A percentile compares a stretch with the other conserved stretches of the same genome.
phyloP scores from a whole-genome alignment of 2,888 invertebrate genomes.

The Endotricha flammealis region DNA sequence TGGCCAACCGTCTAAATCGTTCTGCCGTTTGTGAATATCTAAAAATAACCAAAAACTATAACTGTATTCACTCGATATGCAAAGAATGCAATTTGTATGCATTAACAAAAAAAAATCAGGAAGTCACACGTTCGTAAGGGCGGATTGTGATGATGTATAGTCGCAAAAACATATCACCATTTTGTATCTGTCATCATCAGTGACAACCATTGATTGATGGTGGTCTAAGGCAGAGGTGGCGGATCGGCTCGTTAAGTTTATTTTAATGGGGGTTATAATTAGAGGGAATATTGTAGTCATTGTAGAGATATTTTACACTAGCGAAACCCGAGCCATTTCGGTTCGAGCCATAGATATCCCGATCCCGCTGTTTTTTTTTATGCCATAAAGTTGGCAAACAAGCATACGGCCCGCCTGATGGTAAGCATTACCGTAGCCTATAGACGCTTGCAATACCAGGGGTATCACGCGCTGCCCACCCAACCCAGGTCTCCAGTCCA shows the following conservation, averaged over 20 bases:
- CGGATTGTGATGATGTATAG: constrained; percentile 53
- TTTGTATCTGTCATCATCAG: constrained; percentile 46
- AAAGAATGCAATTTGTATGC: constrained; percentile 17
- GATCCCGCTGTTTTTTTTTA: no score
- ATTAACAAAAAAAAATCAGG: constrained; percentile 14
- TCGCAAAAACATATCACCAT: constrained; percentile 41
- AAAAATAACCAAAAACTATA: no score
- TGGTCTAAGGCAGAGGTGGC: constrained; percentile 37
- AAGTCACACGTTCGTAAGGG: constrained; percentile 25
- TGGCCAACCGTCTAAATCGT: no score
- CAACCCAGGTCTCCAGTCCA: constrained; percentile 8
- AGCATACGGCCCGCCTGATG: no score
- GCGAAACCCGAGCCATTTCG: no score
- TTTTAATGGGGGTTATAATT: constrained; percentile 16
- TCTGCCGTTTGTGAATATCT: no score
- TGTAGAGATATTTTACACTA: no score
- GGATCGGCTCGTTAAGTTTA: constrained; percentile 49
- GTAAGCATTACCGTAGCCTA: no score
- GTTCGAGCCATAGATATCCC: no score
- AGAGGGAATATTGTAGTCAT: constrained; percentile 7
- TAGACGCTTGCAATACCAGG: no score
- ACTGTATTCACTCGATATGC: constrained; percentile 14
- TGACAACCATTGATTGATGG: constrained; percentile 52
- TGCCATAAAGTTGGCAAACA: no score
- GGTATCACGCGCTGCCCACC: no score